These are phyloP conservation scores for Acropora tenuis DNA, from an alignment of 64 coral and sea anemone species.

Conservation along the genomic window DNA sequence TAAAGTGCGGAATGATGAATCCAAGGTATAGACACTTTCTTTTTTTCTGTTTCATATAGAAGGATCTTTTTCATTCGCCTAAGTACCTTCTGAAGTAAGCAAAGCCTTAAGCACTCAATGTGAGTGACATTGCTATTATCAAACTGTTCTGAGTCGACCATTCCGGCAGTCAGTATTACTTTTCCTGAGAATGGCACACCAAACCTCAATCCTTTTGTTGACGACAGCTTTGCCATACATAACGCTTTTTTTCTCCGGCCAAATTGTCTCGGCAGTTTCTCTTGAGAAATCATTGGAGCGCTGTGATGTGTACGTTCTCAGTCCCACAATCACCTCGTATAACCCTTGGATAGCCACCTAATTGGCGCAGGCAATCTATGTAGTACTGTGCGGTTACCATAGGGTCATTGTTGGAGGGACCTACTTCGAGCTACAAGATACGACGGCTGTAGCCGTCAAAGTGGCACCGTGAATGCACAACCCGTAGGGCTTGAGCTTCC, in stretches of 20 bases:
- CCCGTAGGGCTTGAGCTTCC: no score
- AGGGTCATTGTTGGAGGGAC: constrained; percentile 14
- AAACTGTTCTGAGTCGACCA: constrained; percentile 10
- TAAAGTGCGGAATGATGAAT: no score
- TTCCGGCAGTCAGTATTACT: constrained; percentile 49
- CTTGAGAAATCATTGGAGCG: background rate
- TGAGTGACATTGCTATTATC: constrained; percentile 41
- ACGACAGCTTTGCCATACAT: background rate
- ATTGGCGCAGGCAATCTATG: constrained; percentile 13
- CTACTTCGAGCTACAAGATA: constrained; percentile 29
- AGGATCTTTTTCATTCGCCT: no score
- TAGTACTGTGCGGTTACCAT: constrained; percentile 42
- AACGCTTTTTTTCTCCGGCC: background rate
- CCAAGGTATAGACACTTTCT: no score
- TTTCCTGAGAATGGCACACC: constrained; percentile 50
- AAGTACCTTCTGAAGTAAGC: background rate
- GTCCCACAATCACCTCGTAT: constrained; percentile 31
- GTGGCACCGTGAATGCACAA: background rate
- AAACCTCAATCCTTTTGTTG: background rate
- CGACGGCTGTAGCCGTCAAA: constrained; percentile 2
- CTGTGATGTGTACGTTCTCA: no score
- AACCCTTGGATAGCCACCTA: background rate
- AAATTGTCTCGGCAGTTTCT: background rate
- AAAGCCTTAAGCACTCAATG: constrained; percentile 56
- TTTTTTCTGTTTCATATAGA: no score